Conservation (phyloP, 2,797 vertebrate species). For the Paratrypauchen microcephalus region DNA sequence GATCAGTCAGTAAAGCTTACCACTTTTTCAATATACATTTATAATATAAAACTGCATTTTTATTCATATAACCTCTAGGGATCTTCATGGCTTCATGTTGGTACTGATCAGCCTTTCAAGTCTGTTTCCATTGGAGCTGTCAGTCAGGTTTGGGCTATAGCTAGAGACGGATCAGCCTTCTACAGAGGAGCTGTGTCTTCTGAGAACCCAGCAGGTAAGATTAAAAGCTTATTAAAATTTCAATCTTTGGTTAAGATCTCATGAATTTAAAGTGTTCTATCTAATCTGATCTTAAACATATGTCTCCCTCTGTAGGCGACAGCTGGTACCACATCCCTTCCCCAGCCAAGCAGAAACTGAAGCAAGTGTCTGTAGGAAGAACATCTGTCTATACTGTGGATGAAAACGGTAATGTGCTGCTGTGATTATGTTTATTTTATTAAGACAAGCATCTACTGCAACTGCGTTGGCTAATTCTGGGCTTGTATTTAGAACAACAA, state of each 20-base stretch:
- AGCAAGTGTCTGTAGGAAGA: conserved; percentile 93
- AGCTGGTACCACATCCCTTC: conserved; percentile 95
- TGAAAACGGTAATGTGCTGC: conserved; percentile 82
- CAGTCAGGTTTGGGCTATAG: conserved; percentile 93
- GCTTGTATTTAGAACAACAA: not conserved
- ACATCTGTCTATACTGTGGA: conserved; percentile 89
- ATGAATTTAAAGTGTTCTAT: not conserved
- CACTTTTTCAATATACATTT: not conserved
- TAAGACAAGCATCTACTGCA: not conserved
- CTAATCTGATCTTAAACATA: not conserved
- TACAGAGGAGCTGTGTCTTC: conserved; percentile 90
- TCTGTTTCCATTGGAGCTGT: conserved; percentile 89
- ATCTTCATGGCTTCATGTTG: conserved; percentile 93
- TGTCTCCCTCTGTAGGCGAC: conserved; percentile 79
- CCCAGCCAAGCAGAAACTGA: conserved; percentile 89
- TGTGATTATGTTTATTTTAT: not conserved
- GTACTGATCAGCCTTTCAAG: conserved; percentile 94
- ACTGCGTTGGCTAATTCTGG: not conserved
- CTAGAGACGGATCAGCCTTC: conserved; percentile 91
- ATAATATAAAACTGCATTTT: not conserved
- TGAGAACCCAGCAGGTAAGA: conserved; percentile 86
- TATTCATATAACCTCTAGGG: conserved; percentile 75
- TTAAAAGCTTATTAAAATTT: not conserved
- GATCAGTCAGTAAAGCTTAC: not conserved
- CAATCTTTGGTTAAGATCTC: not conserved